These are phyloP conservation scores for Drosophila simulans DNA, from an alignment of 1,140 invertebrate species.

Conservation along the genomic window DNA sequence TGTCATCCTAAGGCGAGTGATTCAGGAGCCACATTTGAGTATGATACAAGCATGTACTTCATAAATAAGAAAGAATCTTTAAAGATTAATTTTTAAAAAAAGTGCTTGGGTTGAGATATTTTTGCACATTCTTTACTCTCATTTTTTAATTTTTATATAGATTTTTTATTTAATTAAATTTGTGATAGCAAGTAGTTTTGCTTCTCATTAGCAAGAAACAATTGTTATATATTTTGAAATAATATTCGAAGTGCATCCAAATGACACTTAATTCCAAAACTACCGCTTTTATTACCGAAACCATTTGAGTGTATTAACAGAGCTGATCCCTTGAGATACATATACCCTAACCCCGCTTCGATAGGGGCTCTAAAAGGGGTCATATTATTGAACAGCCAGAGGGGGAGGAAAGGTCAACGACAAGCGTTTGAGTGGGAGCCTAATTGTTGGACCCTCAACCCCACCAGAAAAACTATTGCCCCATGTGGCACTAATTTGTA, in stretches of 20 bases:
- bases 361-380: constrained; percentile 45
- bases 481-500: constrained; percentile 82
- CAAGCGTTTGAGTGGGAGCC: constrained; percentile 58
- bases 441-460: constrained; percentile 50
- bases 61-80: not conserved
- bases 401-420: constrained; percentile 30
- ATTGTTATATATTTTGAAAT: too few relatives aligned
- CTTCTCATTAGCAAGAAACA: too few relatives aligned
- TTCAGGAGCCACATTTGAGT: constrained; percentile 14
- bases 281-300: not conserved
- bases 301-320: constrained; percentile 15
- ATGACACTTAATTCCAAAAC: constrained; percentile 1
- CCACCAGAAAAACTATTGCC: constrained; percentile 45
- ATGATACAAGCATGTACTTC: not conserved
- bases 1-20: constrained; percentile 14
- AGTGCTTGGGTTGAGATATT: too few relatives aligned
- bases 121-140: too few relatives aligned
- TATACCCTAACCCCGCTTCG: constrained; percentile 7
- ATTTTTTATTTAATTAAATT: too few relatives aligned
- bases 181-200: too few relatives aligned
- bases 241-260: constrained; percentile 6
- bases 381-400: constrained; percentile 3
- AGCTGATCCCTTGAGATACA: constrained; percentile 21
- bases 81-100: too few relatives aligned
- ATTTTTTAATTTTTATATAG: too few relatives aligned